These are phyloP conservation scores for Lanistes nyassanus DNA, from an alignment of 1,140 invertebrate species.

Conservation along the genomic window DNA sequence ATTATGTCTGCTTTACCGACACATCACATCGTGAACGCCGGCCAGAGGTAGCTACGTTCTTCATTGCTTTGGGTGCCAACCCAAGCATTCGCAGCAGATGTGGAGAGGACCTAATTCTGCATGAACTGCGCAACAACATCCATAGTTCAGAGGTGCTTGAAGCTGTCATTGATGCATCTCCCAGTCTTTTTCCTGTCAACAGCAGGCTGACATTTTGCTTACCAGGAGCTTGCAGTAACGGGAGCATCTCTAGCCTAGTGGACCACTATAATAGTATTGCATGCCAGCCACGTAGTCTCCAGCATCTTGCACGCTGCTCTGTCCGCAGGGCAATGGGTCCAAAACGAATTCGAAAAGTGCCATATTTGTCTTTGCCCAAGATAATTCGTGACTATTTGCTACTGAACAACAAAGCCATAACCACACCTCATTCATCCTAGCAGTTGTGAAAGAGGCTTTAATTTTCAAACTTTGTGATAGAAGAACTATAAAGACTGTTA, in stretches of 20 bases:
- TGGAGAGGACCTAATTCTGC: slow-evolving; percentile 48
- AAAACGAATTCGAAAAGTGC: slow-evolving; percentile 46
- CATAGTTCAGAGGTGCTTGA: slow-evolving; percentile 50
- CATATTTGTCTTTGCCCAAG: slow-evolving; percentile 50
- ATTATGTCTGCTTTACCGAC: slow-evolving; percentile 62
- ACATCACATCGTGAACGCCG: slow-evolving; percentile 45
- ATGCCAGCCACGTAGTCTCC: slow-evolving; percentile 52
- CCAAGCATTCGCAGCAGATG: slow-evolving; percentile 50
- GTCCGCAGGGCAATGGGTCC: slow-evolving; percentile 49
- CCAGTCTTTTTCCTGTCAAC: background rate
- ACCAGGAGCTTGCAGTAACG: background rate
- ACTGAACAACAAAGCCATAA: slow-evolving; percentile 12
- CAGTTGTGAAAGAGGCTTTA: too few relatives aligned
- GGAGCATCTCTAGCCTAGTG: background rate
- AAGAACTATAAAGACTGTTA: too few relatives aligned
- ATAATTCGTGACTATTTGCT: slow-evolving; percentile 57
- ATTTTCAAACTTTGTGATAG: too few relatives aligned
- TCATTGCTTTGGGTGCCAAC: slow-evolving; percentile 61
- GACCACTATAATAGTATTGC: background rate
- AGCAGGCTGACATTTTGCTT: background rate
- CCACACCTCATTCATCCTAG: too few relatives aligned
- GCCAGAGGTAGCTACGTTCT: slow-evolving; percentile 54
- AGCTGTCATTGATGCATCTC: slow-evolving; percentile 39
- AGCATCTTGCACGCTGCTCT: slow-evolving; percentile 58
- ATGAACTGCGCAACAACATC: slow-evolving; percentile 44